These are phyloP conservation scores for Galeopsomyia nigrocyanea DNA, from an alignment of 2,888 invertebrate species.

Conservation along the genomic window DNA sequence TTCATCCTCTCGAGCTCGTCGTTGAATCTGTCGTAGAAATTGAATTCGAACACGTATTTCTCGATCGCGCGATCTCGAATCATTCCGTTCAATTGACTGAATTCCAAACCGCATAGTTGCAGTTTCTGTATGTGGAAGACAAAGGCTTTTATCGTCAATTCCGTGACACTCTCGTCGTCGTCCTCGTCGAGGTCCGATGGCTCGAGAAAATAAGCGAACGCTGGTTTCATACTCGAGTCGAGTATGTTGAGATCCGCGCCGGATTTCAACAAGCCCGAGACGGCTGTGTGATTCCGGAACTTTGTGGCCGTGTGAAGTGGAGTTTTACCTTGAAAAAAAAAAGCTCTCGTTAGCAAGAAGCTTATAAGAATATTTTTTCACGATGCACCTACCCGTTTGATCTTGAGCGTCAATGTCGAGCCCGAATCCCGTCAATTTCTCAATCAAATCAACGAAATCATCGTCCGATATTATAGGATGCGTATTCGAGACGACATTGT, in stretches of 20 bases:
- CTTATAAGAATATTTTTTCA: no score
- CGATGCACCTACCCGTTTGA: background rate
- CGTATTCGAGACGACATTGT: background rate
- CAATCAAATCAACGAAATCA: background rate
- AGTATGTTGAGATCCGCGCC: background rate
- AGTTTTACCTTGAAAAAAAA: background rate
- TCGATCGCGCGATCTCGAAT: no score
- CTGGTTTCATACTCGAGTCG: background rate
- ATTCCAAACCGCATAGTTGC: no score
- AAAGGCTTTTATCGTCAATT: no score
- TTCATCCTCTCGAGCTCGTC: background rate
- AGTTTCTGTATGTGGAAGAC: no score
- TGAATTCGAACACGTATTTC: no score
- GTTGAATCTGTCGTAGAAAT: background rate
- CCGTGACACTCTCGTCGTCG: no score
- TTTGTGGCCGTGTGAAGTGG: background rate
- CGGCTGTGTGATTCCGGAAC: background rate
- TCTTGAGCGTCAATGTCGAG: constrained; percentile 3
- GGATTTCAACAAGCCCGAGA: background rate
- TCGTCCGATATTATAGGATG: background rate
- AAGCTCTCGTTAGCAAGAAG: no score
- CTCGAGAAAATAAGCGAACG: background rate
- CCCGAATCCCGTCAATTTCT: background rate
- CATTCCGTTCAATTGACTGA: no score
- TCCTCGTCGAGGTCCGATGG: no score